These are phyloP conservation scores for Threskiornis aethiopicus DNA, from an alignment of 2,797 vertebrate species.

Conservation along the genomic window DNA sequence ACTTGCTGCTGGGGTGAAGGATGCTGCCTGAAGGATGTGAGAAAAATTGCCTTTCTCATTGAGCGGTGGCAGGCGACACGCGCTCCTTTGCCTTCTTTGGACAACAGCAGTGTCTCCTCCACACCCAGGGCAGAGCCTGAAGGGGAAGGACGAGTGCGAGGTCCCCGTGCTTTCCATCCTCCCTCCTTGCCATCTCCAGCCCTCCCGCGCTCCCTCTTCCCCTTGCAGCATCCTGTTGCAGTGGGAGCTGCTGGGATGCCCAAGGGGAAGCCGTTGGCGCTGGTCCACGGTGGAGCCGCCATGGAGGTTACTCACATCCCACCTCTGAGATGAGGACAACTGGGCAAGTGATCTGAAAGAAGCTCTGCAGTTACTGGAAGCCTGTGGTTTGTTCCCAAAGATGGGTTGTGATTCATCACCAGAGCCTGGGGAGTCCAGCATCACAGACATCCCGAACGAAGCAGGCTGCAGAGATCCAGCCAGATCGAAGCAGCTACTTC, in stretches of 20 bases:
- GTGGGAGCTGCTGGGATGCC: not conserved
- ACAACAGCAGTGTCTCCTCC: not conserved
- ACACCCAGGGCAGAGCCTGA: not conserved
- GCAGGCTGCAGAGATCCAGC: not conserved
- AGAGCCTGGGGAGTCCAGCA: not conserved
- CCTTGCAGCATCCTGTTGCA: fast-evolving
- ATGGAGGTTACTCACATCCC: not conserved
- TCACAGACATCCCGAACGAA: not conserved
- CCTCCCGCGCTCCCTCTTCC: not conserved
- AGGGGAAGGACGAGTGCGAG: not conserved
- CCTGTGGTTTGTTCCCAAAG: not conserved
- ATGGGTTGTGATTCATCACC: not conserved
- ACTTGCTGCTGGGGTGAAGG: not conserved
- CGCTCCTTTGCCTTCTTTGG: not conserved
- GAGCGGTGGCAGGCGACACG: fast-evolving
- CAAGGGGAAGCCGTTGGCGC: not conserved
- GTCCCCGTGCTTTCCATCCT: not conserved
- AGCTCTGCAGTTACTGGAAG: not conserved
- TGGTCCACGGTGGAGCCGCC: fast-evolving
- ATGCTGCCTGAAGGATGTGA: not conserved
- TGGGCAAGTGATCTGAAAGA: not conserved
- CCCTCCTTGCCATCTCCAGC: not conserved
- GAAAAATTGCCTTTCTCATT: not conserved
- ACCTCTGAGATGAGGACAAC: not conserved
- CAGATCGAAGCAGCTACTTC: not conserved